These are phyloP conservation scores for Drosophila punjabiensis DNA, from an alignment of 1,140 invertebrate genomes.

Conservation along the genomic window DNA sequence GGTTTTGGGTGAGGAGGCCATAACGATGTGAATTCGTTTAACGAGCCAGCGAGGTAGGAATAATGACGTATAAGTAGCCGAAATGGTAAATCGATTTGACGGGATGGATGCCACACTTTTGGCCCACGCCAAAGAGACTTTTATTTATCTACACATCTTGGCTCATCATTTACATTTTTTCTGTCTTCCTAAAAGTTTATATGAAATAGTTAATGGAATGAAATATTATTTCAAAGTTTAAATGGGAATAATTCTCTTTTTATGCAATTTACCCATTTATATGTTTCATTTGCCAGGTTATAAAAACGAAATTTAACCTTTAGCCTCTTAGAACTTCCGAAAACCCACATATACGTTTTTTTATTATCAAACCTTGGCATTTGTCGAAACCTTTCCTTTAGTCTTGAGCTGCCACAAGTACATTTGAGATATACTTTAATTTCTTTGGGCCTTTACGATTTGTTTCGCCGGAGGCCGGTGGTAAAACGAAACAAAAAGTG, in stretches of 20 bases:
- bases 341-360: neutral
- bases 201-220: neutral
- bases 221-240: neutral
- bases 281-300: neutral
- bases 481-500: conserved; percentile 72
- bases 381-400: conserved; percentile 11
- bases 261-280: neutral
- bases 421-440: conserved; percentile 63
- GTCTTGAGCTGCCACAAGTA: conserved; percentile 23
- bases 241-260: neutral
- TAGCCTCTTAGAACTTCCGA: neutral
- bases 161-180: conserved; percentile 15
- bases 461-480: conserved; percentile 28
- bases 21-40: conserved; percentile 31
- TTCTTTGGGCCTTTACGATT: conserved; percentile 60
- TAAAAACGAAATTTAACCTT: neutral
- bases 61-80: conserved; percentile 36
- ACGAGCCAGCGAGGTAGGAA: conserved; percentile 6
- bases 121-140: conserved; percentile 10
- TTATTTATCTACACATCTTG: conserved; percentile 11
- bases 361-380: conserved; percentile 19
- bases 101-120: conserved; percentile 32
- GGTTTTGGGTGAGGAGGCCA: conserved; percentile 36
- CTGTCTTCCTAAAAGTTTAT: neutral
- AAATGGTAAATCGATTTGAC: conserved; percentile 34